phyloP scores from a whole-genome alignment of 2,113 vertebrate genomes.

The Perca fluviatilis region DNA sequence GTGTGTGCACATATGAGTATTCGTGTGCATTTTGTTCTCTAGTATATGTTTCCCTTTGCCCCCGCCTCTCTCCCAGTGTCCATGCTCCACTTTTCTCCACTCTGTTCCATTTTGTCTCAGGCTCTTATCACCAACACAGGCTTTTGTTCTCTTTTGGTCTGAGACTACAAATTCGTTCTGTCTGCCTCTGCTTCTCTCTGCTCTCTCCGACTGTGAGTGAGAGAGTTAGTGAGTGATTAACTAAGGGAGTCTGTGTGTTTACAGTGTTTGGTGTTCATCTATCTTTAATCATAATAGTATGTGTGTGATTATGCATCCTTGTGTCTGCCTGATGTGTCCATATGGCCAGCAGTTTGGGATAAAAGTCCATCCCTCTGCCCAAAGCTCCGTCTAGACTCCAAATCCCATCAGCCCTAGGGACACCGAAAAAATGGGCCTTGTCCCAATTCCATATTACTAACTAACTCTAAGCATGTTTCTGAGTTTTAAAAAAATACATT shows the following conservation, averaged over 20 bases:
- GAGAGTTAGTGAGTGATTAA: constrained; percentile 45
- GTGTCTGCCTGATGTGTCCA: constrained; percentile 8
- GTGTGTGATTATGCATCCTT: background rate
- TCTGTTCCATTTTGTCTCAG: constrained; percentile 69
- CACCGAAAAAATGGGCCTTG: background rate
- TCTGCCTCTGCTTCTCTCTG: constrained; percentile 49
- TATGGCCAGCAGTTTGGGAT: background rate
- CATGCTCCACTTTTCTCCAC: constrained; percentile 66
- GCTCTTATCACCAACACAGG: constrained; percentile 62
- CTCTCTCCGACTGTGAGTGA: constrained; percentile 49
- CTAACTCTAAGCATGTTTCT: background rate
- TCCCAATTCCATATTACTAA: constrained; percentile 12
- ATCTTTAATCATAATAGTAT: background rate
- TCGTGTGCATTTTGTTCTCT: constrained; percentile 45
- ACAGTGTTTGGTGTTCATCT: constrained; percentile 22
- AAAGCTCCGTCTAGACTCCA: constrained; percentile 32
- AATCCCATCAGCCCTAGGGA: constrained; percentile 52
- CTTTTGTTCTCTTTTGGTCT: constrained; percentile 68
- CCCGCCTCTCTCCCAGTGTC: constrained; percentile 51
- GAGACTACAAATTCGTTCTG: constrained; percentile 70
- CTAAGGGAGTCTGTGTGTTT: constrained; percentile 25
- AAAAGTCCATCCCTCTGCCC: constrained; percentile 14
- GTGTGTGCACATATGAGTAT: constrained; percentile 14
- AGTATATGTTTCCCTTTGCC: constrained; percentile 6
- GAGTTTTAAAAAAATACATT: too few relatives aligned